Conservation (phyloP, 2,113 vertebrate genomes). For the Vulpes vulpes region DNA sequence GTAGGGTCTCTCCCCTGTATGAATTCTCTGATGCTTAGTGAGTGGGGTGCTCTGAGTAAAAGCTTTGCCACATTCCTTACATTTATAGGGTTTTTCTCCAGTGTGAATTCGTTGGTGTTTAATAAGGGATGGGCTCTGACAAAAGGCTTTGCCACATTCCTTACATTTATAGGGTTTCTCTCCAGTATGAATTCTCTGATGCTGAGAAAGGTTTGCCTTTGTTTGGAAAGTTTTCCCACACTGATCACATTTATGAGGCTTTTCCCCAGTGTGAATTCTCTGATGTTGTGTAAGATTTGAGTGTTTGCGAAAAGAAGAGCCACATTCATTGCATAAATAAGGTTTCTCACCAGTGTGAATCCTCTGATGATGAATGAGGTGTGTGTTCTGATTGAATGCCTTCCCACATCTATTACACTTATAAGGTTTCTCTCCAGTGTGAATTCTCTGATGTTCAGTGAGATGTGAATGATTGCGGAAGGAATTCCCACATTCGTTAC, state of each 20-base stretch:
- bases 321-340: slow-evolving; percentile 74
- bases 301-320: slow-evolving; percentile 72
- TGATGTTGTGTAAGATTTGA: slow-evolving; percentile 78
- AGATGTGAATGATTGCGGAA: slow-evolving; percentile 64
- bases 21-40: slow-evolving; percentile 79
- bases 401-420: slow-evolving; percentile 65
- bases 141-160: slow-evolving; percentile 80
- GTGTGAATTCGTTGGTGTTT: slow-evolving; percentile 79
- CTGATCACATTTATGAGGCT: slow-evolving; percentile 73
- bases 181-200: slow-evolving; percentile 78
- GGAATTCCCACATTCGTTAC: slow-evolving; percentile 65
- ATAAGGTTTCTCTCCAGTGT: slow-evolving; percentile 73
- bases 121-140: slow-evolving; percentile 75
- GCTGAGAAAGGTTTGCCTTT: slow-evolving; percentile 74
- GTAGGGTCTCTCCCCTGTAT: slow-evolving; percentile 76
- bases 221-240: slow-evolving; percentile 80
- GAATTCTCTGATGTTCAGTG: slow-evolving; percentile 71
- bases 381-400: slow-evolving; percentile 63
- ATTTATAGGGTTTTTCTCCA: slow-evolving; percentile 81
- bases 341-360: slow-evolving; percentile 77
- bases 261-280: slow-evolving; percentile 77
- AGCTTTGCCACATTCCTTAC: slow-evolving; percentile 77
- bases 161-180: slow-evolving; percentile 77
- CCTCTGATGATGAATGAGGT: slow-evolving; percentile 74
- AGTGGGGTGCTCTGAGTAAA: slow-evolving; percentile 79